Evolutionary conservation across 2,888 invertebrate species (phyloP), one percentile per base, ranked within the genome.

Genomic region (Plusia festucae): DNA sequence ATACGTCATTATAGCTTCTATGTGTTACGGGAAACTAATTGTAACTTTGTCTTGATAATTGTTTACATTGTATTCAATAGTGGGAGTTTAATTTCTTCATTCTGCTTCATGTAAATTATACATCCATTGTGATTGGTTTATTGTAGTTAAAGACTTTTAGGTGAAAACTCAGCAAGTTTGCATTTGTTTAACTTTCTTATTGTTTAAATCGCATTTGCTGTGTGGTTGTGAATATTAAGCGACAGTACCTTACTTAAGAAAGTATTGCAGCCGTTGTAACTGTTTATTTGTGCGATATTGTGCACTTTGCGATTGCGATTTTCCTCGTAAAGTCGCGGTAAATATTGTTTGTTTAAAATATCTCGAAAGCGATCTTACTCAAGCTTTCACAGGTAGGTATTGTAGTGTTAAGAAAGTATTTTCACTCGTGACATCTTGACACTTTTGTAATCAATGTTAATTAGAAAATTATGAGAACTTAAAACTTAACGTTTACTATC

Each of bases 371-470:
- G 44, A 58, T 65, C 32, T 53, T 63, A 60, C 57, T 54, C 30
- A 30, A 57, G 58, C 85, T 86, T 86, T 86, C 87, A 65, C 83
- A 53, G 58, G 71, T 77, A 78, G 59, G 71, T 77, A 78, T 84
- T 79, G 74, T 70, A 76, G 78, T 77, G 57, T 24, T 74, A 78
- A 74, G 84, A 85, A 83, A 82, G 78, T 78, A 70, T 79, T 82
- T 83, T 79, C 75, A 68, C 72, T 60, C 52, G 63, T 68, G 54
- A 32, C 55, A 40, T 53, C 34, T 67, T 79, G 62, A 70, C 71
- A 70, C 62, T 40, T 62, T 60, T 55, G 59, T 67, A 62, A 65
- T 63, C 44, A 30, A 5, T 40, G 40, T 52, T 57, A 56, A 60
- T 78, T 58, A 68, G 40, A 20, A 58, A 67, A 51, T 57, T 61